phyloP scores from a whole-genome alignment of 92 coral and sea anemone genomes.

The Epizoanthus scotinus region DNA sequence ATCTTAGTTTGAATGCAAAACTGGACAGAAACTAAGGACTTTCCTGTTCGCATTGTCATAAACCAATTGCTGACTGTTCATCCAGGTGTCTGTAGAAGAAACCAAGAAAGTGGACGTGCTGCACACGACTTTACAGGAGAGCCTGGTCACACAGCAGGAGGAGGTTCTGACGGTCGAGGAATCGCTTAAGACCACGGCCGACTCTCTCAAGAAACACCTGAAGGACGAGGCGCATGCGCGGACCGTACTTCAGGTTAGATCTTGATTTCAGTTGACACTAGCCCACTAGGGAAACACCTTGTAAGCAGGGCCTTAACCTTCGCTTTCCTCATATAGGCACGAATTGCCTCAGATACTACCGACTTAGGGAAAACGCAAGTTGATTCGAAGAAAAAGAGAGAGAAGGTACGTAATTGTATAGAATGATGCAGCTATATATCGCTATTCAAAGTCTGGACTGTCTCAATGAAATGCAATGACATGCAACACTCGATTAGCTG shows the following conservation, averaged over 20 bases:
- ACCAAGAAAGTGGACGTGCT: slow-evolving; percentile 78
- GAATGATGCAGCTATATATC: no score
- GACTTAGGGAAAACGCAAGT: slow-evolving; percentile 75
- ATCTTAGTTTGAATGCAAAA: no score
- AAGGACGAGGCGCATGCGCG: slow-evolving; percentile 94
- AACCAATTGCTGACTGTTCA: neutral
- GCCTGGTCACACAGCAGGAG: slow-evolving; percentile 55
- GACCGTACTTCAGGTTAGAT: slow-evolving; percentile 85
- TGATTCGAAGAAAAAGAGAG: slow-evolving; percentile 88
- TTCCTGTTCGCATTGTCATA: neutral
- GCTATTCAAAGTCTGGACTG: no score
- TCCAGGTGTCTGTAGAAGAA: slow-evolving; percentile 94
- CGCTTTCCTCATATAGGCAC: slow-evolving; percentile 58
- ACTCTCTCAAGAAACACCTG: slow-evolving; percentile 79
- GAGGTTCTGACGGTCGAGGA: slow-evolving; percentile 83
- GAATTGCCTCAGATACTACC: slow-evolving; percentile 82
- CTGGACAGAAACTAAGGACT: neutral
- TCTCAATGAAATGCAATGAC: no score
- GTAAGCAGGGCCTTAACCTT: no score
- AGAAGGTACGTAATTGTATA: slow-evolving; percentile 69
- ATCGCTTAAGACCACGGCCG: slow-evolving; percentile 78
- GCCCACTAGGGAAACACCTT: neutral
- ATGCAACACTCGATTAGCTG: no score
- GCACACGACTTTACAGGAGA: slow-evolving; percentile 57
- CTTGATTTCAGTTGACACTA: no score